These are phyloP conservation scores for Sisor rabdophorus DNA, from an alignment of 2,113 vertebrate genomes.

Conservation along the genomic window DNA sequence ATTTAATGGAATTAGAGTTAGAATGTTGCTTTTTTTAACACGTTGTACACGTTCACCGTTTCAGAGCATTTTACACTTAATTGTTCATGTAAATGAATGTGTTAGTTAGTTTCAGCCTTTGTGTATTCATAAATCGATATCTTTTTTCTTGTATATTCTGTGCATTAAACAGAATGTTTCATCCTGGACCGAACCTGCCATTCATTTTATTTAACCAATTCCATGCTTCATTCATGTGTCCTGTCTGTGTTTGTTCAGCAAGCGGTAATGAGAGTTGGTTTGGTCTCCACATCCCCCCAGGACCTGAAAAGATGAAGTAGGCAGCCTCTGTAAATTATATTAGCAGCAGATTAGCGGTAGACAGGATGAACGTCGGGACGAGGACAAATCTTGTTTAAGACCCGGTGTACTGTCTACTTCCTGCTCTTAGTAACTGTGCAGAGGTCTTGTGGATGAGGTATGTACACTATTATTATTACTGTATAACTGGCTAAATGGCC, in stretches of 20 bases:
- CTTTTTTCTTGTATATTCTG: neutral
- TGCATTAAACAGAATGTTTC: neutral
- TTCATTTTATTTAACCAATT: neutral
- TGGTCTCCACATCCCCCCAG: neutral
- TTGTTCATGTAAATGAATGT: too few species aligned
- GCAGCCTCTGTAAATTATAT: slow-evolving; percentile 31
- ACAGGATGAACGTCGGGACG: neutral
- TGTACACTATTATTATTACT: neutral
- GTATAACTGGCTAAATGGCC: too few species aligned
- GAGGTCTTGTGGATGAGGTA: neutral
- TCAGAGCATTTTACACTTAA: too few species aligned
- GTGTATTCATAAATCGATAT: too few species aligned
- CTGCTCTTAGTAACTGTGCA: neutral
- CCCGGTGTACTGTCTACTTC: neutral
- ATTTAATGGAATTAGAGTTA: too few species aligned
- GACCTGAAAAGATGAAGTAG: neutral
- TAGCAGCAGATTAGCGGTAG: slow-evolving; percentile 34
- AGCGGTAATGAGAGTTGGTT: neutral
- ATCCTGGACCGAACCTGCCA: neutral
- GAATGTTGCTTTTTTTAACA: too few species aligned
- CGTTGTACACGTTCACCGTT: too few species aligned
- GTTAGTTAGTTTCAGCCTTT: too few species aligned
- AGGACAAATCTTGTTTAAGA: slow-evolving; percentile 34
- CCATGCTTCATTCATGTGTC: too few species aligned
- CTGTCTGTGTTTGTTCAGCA: neutral